Evolutionary conservation across 2,113 vertebrate species (phyloP), one percentile per base, ranked within the genome.

Genomic region (Psittacus erithacus): DNA sequence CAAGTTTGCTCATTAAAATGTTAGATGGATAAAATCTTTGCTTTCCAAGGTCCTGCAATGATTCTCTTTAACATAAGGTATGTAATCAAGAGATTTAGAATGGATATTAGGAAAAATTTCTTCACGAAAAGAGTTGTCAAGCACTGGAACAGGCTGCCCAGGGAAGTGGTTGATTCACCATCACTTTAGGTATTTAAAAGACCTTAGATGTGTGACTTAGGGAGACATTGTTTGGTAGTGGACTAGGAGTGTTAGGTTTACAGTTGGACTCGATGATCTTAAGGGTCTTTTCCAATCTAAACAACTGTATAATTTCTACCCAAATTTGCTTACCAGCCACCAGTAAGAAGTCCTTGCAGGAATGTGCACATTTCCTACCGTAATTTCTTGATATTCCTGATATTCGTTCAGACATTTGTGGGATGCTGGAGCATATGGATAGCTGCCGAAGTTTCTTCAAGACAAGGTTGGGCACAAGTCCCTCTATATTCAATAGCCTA

Each of bases 371-470:
- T 88, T 90, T 18, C 53, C 28, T 8, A 33, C 11, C 20, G 11
- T 59, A 55, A 23, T 67, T 87, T 50, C 55, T 49, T 80, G 39
- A 47, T 25, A 33, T 55, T 63, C 67, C 13, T 73, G 17, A 39
- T 39, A 39, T 39, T 14, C n/a, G 39, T 53, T 92, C 60, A 83
- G 38, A 17, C 6, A 41, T 33, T 22, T 1, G 1, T 65, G 55
- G 33, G 55, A 60, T 29, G 13, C 17, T 12, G 18, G 16, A 49
- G 35, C 18, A 4, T 43, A 11, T 18, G 35, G 50, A 20, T 16
- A 83, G 46, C 8, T 90, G 43, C 64, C 86, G 59, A 74, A 63
- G 60, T 65, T 82, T 57, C 22, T 47, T 94, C 64, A 81, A 86
- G 46, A 47, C 38, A 44, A 80, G n/a, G 13, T 3, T 78, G 88